phyloP scores from a whole-genome alignment of 2,113 vertebrate species.

The Leptocoma aspasia region DNA sequence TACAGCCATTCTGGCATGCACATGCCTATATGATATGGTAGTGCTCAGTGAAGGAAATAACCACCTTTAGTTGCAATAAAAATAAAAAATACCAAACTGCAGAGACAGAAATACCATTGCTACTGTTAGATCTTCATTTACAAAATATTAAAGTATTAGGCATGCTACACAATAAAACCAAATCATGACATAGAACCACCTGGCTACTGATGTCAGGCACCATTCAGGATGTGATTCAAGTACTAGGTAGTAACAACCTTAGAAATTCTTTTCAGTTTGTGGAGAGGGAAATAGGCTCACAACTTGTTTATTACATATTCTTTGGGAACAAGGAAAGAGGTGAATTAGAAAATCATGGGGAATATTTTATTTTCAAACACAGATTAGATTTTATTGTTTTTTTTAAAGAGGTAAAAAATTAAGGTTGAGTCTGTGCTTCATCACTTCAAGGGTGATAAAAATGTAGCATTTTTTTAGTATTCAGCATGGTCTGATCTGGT shows the following conservation, averaged over 20 bases:
- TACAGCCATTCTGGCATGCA: neutral
- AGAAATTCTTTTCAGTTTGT: neutral
- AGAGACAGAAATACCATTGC: neutral
- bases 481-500: neutral
- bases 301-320: neutral
- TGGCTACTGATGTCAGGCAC: neutral
- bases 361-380: neutral
- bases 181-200: neutral
- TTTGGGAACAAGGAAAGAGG: neutral
- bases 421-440: neutral
- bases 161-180: neutral
- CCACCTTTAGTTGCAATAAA: neutral
- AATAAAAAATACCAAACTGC: neutral
- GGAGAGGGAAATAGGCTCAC: neutral
- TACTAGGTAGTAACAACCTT: neutral
- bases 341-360: neutral
- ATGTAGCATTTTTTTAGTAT: neutral
- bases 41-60: neutral
- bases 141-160: neutral
- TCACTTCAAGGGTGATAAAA: neutral
- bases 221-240: neutral
- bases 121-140: neutral
- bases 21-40: rapidly evolving
- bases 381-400: neutral
- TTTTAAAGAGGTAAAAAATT: neutral